These are phyloP conservation scores for Phataginus tricuspis DNA, from an alignment of 2,797 vertebrate genomes.

Conservation along the genomic window DNA sequence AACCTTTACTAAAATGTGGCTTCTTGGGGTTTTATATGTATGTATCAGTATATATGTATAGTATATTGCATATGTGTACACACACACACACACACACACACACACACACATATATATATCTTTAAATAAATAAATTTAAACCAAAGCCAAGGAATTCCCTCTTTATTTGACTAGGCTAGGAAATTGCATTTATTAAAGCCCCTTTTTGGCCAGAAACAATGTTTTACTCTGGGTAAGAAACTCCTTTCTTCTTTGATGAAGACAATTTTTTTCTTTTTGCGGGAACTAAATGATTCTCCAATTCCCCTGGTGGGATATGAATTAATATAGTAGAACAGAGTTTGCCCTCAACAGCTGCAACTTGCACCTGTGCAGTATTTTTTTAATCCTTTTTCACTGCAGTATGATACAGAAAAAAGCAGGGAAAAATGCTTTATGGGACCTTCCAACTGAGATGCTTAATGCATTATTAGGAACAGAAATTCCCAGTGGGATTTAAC, in stretches of 20 bases:
- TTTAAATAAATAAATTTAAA: conserved; percentile 51
- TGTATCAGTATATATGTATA: background rate
- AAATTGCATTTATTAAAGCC: conserved; percentile 64
- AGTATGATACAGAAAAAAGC: conserved; percentile 71
- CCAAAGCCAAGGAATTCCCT: background rate
- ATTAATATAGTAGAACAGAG: conserved; percentile 85
- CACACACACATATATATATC: too few relatives aligned
- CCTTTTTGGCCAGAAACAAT: conserved; percentile 62
- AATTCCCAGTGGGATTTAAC: conserved; percentile 69
- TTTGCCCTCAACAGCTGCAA: conserved; percentile 86
- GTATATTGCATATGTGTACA: background rate
- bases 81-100: background rate
- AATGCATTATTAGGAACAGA: conserved; percentile 76
- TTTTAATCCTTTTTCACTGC: conserved; percentile 81
- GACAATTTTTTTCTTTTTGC: conserved; percentile 79
- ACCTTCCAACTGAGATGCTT: conserved; percentile 75
- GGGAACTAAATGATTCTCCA: conserved; percentile 77
- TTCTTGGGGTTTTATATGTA: background rate
- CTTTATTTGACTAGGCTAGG: conserved; percentile 53
- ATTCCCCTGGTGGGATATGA: conserved; percentile 81
- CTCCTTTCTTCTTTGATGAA: conserved; percentile 77
- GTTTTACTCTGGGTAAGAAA: conserved; percentile 66
- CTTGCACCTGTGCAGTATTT: conserved; percentile 85
- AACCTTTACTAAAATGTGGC: background rate
- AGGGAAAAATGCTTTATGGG: conserved; percentile 73